A percentile compares a stretch with the other conserved stretches of the same genome.
These are phyloP conservation scores for Chrysolina haemoptera DNA, from an alignment of 2,888 invertebrate genomes.

Conservation along the genomic window DNA sequence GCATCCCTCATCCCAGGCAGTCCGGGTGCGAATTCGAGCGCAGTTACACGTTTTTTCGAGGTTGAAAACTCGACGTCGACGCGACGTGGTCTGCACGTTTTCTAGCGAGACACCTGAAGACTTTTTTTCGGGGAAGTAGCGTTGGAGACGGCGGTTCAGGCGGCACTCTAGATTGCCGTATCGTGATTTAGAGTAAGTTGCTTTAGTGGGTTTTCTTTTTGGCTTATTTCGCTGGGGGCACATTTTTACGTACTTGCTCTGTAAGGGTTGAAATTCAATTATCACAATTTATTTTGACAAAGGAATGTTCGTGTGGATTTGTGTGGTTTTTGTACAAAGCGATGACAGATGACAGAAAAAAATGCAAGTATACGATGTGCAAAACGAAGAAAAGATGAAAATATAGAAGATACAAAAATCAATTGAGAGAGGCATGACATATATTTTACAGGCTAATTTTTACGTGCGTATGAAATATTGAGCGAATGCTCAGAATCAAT, in stretches of 20 bases:
- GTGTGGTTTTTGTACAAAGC: too few species aligned
- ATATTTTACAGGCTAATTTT: too few species aligned
- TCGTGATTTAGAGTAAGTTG: conserved; percentile 9
- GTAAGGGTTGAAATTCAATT: too few species aligned
- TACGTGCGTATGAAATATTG: too few species aligned
- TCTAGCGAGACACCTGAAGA: conserved; percentile 18
- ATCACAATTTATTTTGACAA: too few species aligned
- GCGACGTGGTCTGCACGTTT: conserved; percentile 36
- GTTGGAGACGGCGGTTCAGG: conserved; percentile 8
- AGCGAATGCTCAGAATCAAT: too few species aligned
- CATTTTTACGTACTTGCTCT: not conserved
- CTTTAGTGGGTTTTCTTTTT: not conserved
- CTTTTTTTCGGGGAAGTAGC: conserved; percentile 15
- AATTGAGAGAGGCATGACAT: too few species aligned
- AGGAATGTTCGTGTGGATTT: too few species aligned
- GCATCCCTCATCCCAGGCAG: conserved; percentile 39
- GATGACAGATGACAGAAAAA: too few species aligned
- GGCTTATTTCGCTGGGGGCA: not conserved
- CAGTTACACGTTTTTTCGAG: conserved; percentile 16
- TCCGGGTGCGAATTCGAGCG: conserved; percentile 30
- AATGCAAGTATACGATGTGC: too few species aligned
- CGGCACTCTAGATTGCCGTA: not conserved
- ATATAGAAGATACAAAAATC: too few species aligned
- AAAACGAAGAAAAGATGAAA: too few species aligned
- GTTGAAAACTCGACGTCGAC: not conserved